Percentiles rank a stretch among this genome's conserved stretches.
Evolutionary conservation across 92 coral and sea anemone species (phyloP).

Genomic region (Palythoa grandiflora): DNA sequence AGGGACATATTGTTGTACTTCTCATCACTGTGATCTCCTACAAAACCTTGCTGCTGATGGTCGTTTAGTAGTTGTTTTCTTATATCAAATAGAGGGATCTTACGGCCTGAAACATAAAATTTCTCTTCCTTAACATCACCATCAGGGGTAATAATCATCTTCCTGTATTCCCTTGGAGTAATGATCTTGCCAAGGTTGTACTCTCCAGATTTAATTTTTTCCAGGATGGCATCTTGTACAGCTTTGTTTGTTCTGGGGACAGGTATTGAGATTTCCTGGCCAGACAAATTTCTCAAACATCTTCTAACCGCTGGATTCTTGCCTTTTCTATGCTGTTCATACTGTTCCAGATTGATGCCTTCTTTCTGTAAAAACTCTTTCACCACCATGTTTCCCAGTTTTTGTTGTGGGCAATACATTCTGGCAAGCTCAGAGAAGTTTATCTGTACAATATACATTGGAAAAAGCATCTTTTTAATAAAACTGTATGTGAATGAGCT

Average conservation of each 20-base stretch:
- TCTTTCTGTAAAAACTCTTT: background rate
- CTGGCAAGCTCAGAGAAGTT: slow-evolving; percentile 14
- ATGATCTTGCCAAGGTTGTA: background rate
- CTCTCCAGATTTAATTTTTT: background rate
- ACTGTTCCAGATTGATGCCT: background rate
- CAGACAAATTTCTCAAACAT: background rate
- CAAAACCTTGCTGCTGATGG: background rate
- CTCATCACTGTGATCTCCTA: background rate
- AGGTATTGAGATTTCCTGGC: background rate
- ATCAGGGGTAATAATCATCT: background rate
- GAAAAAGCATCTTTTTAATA: background rate
- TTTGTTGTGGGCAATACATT: background rate
- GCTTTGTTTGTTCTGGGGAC: background rate
- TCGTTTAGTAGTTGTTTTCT: background rate
- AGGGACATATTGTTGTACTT: background rate
- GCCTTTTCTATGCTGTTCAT: background rate
- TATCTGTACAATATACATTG: background rate
- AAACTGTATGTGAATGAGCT: background rate
- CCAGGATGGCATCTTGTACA: background rate
- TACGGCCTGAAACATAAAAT: background rate
- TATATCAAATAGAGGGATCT: slow-evolving; percentile 1
- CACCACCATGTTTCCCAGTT: slow-evolving; percentile 2
- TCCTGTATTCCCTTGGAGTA: background rate
- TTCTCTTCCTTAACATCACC: background rate
- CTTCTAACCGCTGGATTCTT: background rate